Conservation (phyloP, 2,888 invertebrate species). For the Drosophila anomalata region DNA sequence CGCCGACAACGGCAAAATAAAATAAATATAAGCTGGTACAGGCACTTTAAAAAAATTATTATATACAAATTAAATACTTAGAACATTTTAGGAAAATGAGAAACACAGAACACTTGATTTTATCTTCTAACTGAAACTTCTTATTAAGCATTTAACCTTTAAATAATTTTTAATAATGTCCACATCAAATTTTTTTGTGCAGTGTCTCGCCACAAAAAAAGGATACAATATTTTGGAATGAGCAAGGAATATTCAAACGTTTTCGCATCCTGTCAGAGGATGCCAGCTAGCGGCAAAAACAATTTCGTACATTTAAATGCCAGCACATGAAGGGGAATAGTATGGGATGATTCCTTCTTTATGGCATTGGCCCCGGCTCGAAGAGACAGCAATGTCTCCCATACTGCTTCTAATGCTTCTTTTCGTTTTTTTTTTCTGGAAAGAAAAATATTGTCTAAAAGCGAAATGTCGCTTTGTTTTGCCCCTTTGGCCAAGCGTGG, state of each 20-base stretch:
- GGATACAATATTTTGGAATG: constrained; percentile 58
- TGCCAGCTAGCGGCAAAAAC: constrained; percentile 67
- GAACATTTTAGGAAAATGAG: neutral
- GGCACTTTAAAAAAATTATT: neutral
- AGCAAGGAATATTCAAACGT: constrained; percentile 74
- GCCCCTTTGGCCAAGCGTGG: constrained; percentile 64
- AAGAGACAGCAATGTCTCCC: constrained; percentile 2
- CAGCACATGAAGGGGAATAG: constrained; percentile 41
- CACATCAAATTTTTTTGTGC: constrained; percentile 11
- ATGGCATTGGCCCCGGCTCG: constrained; percentile 24
- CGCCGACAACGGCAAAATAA: constrained; percentile 52
- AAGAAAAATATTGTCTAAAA: constrained; percentile 63
- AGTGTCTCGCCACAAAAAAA: constrained; percentile 53
- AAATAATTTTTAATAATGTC: neutral
- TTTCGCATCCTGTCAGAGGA: constrained; percentile 67
- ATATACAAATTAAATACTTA: neutral
- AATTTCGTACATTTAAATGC: constrained; percentile 77
- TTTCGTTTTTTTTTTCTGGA: neutral
- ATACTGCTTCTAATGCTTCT: neutral
- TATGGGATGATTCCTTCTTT: constrained; percentile 36
- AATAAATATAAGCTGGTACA: constrained; percentile 19
- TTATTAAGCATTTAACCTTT: neutral
- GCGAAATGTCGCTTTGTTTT: constrained; percentile 77
- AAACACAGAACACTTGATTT: too few species aligned
- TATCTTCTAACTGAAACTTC: neutral